These are phyloP conservation scores for Sinopyrophorus schimmeli DNA, from an alignment of 2,888 invertebrate species.

Conservation along the genomic window DNA sequence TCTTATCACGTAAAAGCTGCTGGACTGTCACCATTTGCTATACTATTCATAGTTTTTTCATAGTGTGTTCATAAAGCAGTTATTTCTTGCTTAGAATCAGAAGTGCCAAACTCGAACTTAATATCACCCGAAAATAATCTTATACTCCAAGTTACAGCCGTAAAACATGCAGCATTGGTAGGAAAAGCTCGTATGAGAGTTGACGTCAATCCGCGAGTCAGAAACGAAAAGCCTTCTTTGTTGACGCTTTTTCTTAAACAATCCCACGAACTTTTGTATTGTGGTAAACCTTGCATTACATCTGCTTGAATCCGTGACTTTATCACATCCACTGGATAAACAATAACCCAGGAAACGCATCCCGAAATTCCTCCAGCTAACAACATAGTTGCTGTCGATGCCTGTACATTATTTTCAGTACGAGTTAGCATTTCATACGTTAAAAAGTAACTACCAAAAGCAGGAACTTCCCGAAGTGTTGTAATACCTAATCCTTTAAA, in stretches of 20 bases:
- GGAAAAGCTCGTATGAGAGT: slow-evolving; percentile 88
- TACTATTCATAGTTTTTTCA: slow-evolving; percentile 14
- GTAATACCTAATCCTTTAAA: slow-evolving; percentile 78
- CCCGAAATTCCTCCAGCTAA: slow-evolving; percentile 87
- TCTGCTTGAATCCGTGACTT: slow-evolving; percentile 87
- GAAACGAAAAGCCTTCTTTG: slow-evolving; percentile 70
- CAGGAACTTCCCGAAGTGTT: slow-evolving; percentile 78
- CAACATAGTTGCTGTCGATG: slow-evolving; percentile 69
- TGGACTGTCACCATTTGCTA: background rate
- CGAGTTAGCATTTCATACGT: slow-evolving; percentile 79
- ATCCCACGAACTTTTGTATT: slow-evolving; percentile 72
- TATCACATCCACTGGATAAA: slow-evolving; percentile 88
- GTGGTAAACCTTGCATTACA: slow-evolving; percentile 55
- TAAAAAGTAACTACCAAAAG: slow-evolving; percentile 83
- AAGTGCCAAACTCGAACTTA: slow-evolving; percentile 3
- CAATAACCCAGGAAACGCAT: slow-evolving; percentile 79
- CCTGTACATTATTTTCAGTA: slow-evolving; percentile 53
- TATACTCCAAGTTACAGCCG: slow-evolving; percentile 81
- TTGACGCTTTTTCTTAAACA: slow-evolving; percentile 72
- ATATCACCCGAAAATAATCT: slow-evolving; percentile 50
- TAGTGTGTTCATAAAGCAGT: slow-evolving; percentile 11
- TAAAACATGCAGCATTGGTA: slow-evolving; percentile 90
- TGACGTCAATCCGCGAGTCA: slow-evolving; percentile 76
- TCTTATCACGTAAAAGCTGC: slow-evolving; percentile 5
- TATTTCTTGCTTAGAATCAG: slow-evolving; percentile 1